Conservation (phyloP, 2,888 invertebrate species). For the Agrotis segetum region DNA sequence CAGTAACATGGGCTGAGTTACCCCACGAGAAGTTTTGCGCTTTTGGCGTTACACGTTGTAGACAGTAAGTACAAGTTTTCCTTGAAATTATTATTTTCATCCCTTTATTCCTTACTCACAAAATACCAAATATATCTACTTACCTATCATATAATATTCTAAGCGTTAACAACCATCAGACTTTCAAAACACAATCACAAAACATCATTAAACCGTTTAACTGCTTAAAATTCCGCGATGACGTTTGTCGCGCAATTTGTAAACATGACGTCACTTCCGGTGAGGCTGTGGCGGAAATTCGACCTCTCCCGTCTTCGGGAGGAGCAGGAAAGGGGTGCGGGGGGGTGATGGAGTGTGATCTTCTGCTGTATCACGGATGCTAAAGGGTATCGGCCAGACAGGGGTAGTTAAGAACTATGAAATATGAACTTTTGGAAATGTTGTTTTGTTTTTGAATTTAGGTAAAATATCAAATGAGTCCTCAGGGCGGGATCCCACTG, state of each 20-base stretch:
- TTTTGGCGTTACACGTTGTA: too few relatives aligned
- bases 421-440: background rate
- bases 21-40: too few relatives aligned
- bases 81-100: background rate
- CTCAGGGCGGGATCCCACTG: too few relatives aligned
- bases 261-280: constrained; percentile 89
- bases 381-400: constrained; percentile 10
- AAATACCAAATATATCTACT: background rate
- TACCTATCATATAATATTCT: background rate
- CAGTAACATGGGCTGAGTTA: too few relatives aligned
- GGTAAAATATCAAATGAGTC: too few relatives aligned
- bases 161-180: constrained; percentile 22
- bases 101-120: background rate
- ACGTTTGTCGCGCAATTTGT: constrained; percentile 88
- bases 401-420: background rate
- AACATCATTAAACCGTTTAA: constrained; percentile 71
- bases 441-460: background rate
- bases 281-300: constrained; percentile 89
- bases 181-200: constrained; percentile 51
- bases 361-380: constrained; percentile 52
- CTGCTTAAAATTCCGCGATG: constrained; percentile 88
- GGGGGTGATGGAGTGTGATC: constrained; percentile 55
- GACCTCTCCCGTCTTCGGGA: constrained; percentile 78
- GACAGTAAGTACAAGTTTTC: background rate
- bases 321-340: constrained; percentile 41